Evolutionary conservation across 2,113 vertebrate genomes (phyloP), one percentile per base, ranked within the genome.

Genomic region (Piprites chloris): DNA sequence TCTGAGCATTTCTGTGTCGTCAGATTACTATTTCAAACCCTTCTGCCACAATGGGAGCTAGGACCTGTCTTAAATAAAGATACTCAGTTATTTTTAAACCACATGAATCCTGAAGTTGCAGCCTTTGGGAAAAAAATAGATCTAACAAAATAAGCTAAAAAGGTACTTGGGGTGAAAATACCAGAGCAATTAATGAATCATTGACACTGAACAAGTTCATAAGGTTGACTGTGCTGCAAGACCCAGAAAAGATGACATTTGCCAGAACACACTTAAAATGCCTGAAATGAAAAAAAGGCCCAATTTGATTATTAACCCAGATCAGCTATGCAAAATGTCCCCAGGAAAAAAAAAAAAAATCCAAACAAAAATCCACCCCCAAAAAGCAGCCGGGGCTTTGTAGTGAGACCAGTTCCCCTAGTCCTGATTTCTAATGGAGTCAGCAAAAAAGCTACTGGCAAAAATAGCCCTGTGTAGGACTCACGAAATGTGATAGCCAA

Each of bases 1-100:
- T 94, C 82, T 86, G 85, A 90, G 79, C 79, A 84, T 74, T 95
- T 92, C 65, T 91, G 28, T 92, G 82, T 82, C 5, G 8, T 86
- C 82, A 86, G 27, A 95, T 63, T 83, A 85, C 84, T 93, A 66
- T 85, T 95, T 89, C 89, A 90, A 81, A 82, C 33, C 24, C 44
- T 71, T 74, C 75, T 90, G 39, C 69, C 50, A 93, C 90, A 94
- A 63, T 28, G n/a, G 66, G 62, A 44, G 30, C n/a, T 74, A 80
- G 50, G 23, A 85, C 83, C 30, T 42, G 9, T 69, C 71, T 90
- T 58, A 66, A 90, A 72, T 80, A 69, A 93, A 77, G 59, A 75
- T 61, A 67, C 61, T 73, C 75, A 83, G 41, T 55, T 77, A 69
- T 47, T 42, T 44, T 88, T 67, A 85, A 71, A 63, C 84, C 93